Base-by-base conservation (phyloP, 2,797 vertebrate species). In the Acanthurus leucopareius region DNA sequence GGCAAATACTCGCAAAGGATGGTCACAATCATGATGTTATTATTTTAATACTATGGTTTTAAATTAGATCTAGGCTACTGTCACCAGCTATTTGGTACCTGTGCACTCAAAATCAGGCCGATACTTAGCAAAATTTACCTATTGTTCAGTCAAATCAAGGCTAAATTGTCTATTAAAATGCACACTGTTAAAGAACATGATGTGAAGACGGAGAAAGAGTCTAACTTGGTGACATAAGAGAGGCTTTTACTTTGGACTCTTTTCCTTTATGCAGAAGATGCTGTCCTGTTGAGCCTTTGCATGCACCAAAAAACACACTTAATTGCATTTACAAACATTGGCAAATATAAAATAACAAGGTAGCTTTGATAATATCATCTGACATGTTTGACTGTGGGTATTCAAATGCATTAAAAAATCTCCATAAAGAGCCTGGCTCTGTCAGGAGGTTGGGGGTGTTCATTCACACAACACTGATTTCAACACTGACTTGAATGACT, bases 351-450 rank as follows among this genome's bases (percentile, higher is more conserved):
- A 35, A 22, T 28, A 32, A 7, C 9, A 25, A 22, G 8, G 38
- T 42, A 10, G 32, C 0, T 16, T 2, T 45, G 40, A 25, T 19
- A 10, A n/a, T 38, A 22, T 19, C 47, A 15, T 7, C 48, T 16
- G 35, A 45, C 22, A 49, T 54, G 53, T 75, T 60, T 71, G 48
- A 71, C 16, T 82, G 57, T 63, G 58, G 73, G 20, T 77, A 82
- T 68, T 82, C 74, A 83, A 83, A 83, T 74, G 28, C 4, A 38
- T 16, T 9, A 7, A 10, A 14, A 10, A 17, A 57, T 40, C 15
- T 19, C 52, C 20, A n/a, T n/a, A 11, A 61, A 60, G 48, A 53
- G 56, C 16, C 44, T 20, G 32, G 60, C 20, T 79, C 40, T n/a
- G n/a, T 32, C 66, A 45, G 52, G 40, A 28, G 28, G 28, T 28